Conservation (phyloP, 2,888 invertebrate species). For the Sipunculus nudus region DNA sequence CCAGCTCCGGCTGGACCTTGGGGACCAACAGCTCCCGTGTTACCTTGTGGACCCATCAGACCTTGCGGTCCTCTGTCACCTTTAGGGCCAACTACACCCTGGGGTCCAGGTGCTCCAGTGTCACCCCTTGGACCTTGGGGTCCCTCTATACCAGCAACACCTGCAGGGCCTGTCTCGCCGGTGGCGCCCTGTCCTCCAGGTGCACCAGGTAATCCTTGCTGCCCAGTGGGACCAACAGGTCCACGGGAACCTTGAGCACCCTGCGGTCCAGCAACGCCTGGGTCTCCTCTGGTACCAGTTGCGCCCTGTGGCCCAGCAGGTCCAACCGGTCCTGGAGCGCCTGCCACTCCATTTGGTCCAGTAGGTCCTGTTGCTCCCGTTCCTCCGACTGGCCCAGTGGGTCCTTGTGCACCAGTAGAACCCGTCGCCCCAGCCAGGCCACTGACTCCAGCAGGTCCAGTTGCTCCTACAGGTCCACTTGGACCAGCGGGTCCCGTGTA, state of each 20-base stretch:
- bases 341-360: slow-evolving; percentile 45
- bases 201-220: slow-evolving; percentile 8
- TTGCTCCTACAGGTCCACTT: slow-evolving; percentile 17
- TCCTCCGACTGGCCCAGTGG: too few species aligned
- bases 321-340: slow-evolving; percentile 47
- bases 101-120: slow-evolving; percentile 2
- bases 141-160: slow-evolving; percentile 21
- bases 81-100: slow-evolving; percentile 8
- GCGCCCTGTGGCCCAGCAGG: slow-evolving; percentile 45
- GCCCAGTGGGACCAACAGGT: slow-evolving; percentile 6
- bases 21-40: neutral
- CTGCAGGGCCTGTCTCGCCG: slow-evolving; percentile 18
- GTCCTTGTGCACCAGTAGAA: slow-evolving; percentile 43
- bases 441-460: slow-evolving; percentile 33
- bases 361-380: slow-evolving; percentile 42
- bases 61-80: slow-evolving; percentile 12
- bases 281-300: slow-evolving; percentile 8
- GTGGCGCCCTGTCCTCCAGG: slow-evolving; percentile 14
- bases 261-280: slow-evolving; percentile 9
- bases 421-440: slow-evolving; percentile 46
- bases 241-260: slow-evolving; percentile 8
- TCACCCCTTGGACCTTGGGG: slow-evolving; percentile 9
- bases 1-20: slow-evolving; percentile 7
- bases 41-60: slow-evolving; percentile 12
- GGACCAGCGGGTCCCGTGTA: slow-evolving; percentile 17